These are phyloP conservation scores for Gymnorhina tibicen DNA, from an alignment of 2,113 vertebrate species.

Conservation along the genomic window DNA sequence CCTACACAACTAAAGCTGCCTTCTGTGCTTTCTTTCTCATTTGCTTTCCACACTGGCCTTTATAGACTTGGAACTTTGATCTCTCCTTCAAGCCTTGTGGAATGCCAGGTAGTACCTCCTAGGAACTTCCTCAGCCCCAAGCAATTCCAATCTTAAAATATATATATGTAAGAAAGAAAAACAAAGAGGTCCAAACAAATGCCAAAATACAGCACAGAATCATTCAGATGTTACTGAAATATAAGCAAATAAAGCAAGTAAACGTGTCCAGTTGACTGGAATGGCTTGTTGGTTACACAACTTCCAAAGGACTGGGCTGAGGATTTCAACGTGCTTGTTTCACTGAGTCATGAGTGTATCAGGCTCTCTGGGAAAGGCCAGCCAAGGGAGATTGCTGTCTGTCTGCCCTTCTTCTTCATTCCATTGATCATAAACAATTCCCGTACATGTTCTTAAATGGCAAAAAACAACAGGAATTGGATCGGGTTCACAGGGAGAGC, in stretches of 20 bases:
- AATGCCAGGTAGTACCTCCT: neutral
- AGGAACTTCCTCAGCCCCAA: neutral
- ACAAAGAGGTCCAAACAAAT: neutral
- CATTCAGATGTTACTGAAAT: neutral
- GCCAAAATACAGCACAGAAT: neutral
- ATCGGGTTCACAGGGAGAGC: neutral
- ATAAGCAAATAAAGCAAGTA: neutral
- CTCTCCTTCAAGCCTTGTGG: neutral
- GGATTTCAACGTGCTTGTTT: slow-evolving; percentile 1
- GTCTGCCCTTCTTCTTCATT: slow-evolving; percentile 35
- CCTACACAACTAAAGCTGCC: neutral
- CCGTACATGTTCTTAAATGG: neutral
- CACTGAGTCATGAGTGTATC: slow-evolving; percentile 39
- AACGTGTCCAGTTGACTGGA: neutral
- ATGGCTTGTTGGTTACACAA: slow-evolving; percentile 23
- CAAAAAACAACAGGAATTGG: slow-evolving; percentile 20
- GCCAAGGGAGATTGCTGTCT: slow-evolving; percentile 15
- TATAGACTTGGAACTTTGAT: neutral
- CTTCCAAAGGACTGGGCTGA: neutral
- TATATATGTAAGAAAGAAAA: neutral
- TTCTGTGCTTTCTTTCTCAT: neutral
- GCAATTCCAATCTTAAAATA: neutral
- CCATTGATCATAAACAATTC: slow-evolving; percentile 15
- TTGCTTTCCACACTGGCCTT: neutral
- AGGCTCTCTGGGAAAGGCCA: slow-evolving; percentile 37